A percentile compares a stretch with the other conserved stretches of the same genome.
Evolutionary conservation across 2,797 vertebrate genomes (phyloP).

Genomic region (Falco rusticolus): DNA sequence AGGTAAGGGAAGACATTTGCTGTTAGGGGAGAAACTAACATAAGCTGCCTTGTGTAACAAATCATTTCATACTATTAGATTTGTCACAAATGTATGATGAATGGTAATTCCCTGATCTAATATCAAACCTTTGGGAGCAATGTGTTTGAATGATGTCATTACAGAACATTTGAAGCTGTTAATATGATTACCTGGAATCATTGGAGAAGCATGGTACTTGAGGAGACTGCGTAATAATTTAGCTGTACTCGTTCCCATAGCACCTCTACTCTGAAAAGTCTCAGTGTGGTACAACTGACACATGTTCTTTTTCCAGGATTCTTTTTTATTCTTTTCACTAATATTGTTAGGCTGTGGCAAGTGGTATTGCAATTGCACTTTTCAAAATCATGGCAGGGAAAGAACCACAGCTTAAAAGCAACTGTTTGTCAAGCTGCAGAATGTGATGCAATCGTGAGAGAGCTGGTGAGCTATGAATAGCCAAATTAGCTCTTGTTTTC

Average conservation of each 20-base stretch:
- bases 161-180: slow-evolving; percentile 33
- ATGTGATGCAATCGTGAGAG: accelerated
- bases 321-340: background rate
- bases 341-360: background rate
- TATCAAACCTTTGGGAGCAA: slow-evolving; percentile 57
- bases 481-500: background rate
- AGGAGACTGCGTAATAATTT: slow-evolving; percentile 20
- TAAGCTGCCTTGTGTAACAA: slow-evolving; percentile 17
- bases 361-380: background rate
- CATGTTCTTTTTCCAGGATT: background rate
- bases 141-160: slow-evolving; percentile 69
- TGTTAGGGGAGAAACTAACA: background rate
- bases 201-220: background rate
- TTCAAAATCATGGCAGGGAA: background rate
- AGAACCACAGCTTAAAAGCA: background rate
- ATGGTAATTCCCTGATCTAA: slow-evolving; percentile 56
- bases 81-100: slow-evolving; percentile 53
- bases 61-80: slow-evolving; percentile 45
- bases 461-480: background rate
- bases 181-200: slow-evolving; percentile 66
- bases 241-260: background rate
- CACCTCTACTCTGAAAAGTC: background rate
- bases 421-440: background rate
- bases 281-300: background rate
- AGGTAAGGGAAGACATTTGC: background rate